Base-by-base conservation (phyloP, 2,888 invertebrate species). In the Cryptus viduatorius region DNA sequence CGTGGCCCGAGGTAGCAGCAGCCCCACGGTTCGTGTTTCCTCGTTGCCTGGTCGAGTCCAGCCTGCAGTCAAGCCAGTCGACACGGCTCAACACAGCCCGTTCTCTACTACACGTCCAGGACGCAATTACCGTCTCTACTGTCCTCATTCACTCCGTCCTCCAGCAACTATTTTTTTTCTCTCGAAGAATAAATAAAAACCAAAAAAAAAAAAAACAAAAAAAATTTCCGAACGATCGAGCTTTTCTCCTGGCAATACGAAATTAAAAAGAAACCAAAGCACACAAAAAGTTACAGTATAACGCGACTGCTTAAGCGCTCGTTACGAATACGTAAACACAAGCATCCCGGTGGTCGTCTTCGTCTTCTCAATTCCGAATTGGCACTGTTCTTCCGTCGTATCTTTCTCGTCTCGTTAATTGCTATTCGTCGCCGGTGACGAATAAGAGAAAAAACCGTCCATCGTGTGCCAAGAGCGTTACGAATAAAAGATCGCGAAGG, bases 61-160 rank as follows among this genome's bases (percentile, higher is more conserved):
- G 82, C 81, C 46, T 69, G 61, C 59, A 68, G 76, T 72, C 77
- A 50, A 71, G 50, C 37, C 65, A 37, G 19, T 53, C 80, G 42
- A 69, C 69, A n/a, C 61, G 61, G 61, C 61, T 24, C 56, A 29
- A 59, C 56, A 19, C 24, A 59, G 59, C 14, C 14, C 29, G 61
- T 61, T 37, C 61, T 12, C 29, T n/a, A 8, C 29, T 31, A 61
- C 56, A 65, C 68, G 59, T 59, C 73, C 69, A 80, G 72, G 37
- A 37, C 77, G 53, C 19, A 56, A 24, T 37, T 46, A 64, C 48
- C 29, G 53, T 31, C 64, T 76, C 37, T 69, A 46, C 73, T 48
- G 79, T 56, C 46, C 37, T 29, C 37, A 37, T 79, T 65, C 44
- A 67, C 61, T 84, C 84, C 84, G 84, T 84, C 82, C 84, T 76